These are phyloP conservation scores for Platysternon megacephalum DNA, from an alignment of 2,113 vertebrate genomes.

Conservation along the genomic window DNA sequence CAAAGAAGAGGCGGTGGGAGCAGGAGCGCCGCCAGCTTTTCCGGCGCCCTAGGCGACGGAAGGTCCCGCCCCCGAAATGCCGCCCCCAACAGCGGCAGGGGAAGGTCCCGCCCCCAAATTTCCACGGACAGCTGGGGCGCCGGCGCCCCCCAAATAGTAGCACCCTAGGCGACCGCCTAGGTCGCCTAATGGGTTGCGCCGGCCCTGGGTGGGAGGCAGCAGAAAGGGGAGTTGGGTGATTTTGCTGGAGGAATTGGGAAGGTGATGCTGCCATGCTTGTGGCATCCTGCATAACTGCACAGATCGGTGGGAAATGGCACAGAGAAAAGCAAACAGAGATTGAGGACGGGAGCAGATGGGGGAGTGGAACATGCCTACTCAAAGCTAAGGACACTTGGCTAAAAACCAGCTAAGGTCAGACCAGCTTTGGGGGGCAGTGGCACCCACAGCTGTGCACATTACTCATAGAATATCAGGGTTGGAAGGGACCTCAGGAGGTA, in stretches of 20 bases:
- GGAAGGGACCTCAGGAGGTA: too few relatives aligned
- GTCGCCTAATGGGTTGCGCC: too few relatives aligned
- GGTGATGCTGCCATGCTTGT: neutral
- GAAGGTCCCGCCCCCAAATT: too few relatives aligned
- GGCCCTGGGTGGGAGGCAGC: neutral
- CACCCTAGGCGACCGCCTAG: too few relatives aligned
- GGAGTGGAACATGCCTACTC: neutral
- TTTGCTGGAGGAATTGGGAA: neutral
- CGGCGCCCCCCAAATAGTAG: too few relatives aligned
- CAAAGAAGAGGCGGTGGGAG: neutral
- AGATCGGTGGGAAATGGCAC: neutral
- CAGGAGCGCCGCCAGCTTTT: too few relatives aligned
- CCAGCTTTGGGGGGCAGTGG: neutral
- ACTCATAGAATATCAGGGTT: too few relatives aligned
- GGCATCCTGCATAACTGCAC: neutral
- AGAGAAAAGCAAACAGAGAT: neutral
- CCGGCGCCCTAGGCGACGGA: too few relatives aligned
- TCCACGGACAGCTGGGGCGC: too few relatives aligned
- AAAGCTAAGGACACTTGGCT: neutral
- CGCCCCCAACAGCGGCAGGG: too few relatives aligned
- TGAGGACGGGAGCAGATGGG: neutral
- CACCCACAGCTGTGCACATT: neutral
- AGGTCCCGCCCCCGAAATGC: too few relatives aligned
- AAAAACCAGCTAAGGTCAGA: neutral
- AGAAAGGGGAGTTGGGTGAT: neutral